These are phyloP conservation scores for Epirrita christyi DNA, from an alignment of 2,888 invertebrate species.

Conservation along the genomic window DNA sequence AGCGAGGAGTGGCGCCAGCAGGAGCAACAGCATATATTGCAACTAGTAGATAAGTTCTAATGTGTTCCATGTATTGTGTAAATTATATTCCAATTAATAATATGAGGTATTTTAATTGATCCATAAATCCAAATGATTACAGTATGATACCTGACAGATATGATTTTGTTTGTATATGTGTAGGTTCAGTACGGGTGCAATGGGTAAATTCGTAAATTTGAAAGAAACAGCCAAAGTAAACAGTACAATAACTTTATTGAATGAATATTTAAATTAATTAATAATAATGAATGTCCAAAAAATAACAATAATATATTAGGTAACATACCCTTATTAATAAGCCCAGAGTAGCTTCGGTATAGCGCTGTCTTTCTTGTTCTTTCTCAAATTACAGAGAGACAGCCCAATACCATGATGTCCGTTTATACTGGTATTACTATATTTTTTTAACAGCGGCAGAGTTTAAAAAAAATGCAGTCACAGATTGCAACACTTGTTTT, in stretches of 20 bases:
- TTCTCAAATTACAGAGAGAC: too few species aligned
- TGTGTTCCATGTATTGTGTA: slow-evolving; percentile 11
- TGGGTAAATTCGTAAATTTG: not conserved
- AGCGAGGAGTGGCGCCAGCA: slow-evolving; percentile 93
- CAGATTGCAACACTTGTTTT: slow-evolving; percentile 27
- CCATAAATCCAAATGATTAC: too few species aligned
- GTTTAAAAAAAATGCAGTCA: slow-evolving; percentile 31
- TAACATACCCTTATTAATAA: slow-evolving; percentile 34
- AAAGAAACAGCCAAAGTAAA: slow-evolving; percentile 37
- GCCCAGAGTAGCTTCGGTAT: too few species aligned
- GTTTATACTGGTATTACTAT: too few species aligned
- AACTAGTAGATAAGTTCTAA: slow-evolving; percentile 96
- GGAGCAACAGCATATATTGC: slow-evolving; percentile 95
- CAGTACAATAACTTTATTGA: slow-evolving; percentile 59
- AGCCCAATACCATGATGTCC: too few species aligned
- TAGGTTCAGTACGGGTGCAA: not conserved
- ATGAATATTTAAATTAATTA: slow-evolving; percentile 52
- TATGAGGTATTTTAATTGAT: too few species aligned
- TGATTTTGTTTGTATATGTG: too few species aligned
- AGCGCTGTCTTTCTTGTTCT: too few species aligned
- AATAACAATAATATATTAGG: slow-evolving; percentile 51
- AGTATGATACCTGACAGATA: too few species aligned
- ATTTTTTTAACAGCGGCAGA: not conserved
- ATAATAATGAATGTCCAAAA: slow-evolving; percentile 47
- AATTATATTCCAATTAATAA: slow-evolving; percentile 16